Conservation (phyloP, 2,888 invertebrate genomes). For the Polydrusus tereticollis region DNA sequence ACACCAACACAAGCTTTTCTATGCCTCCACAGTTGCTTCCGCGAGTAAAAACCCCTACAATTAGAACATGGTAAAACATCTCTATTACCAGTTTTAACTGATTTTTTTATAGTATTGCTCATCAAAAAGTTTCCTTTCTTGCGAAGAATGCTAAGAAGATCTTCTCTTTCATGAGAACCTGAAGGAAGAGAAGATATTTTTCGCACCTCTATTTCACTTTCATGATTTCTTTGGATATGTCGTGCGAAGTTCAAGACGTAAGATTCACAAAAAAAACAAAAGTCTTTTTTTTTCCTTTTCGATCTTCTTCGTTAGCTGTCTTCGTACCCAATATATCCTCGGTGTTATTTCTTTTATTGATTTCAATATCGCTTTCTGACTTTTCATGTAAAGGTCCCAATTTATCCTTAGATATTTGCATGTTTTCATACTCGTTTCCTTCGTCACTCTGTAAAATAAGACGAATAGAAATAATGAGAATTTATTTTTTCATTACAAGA, state of each 20-base stretch:
- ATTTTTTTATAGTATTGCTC: not conserved
- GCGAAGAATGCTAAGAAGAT: slow-evolving; percentile 31
- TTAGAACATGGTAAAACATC: slow-evolving; percentile 30
- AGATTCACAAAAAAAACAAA: slow-evolving; percentile 37
- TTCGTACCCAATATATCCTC: too few species aligned
- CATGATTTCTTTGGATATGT: slow-evolving; percentile 41
- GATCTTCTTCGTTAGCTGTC: too few species aligned
- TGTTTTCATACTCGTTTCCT: too few species aligned
- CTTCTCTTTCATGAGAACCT: not conserved
- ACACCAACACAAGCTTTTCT: slow-evolving; percentile 29
- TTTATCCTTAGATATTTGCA: too few species aligned
- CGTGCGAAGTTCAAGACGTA: slow-evolving; percentile 43
- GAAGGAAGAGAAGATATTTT: slow-evolving; percentile 13
- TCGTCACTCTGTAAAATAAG: too few species aligned
- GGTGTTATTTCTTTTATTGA: too few species aligned
- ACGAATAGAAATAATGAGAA: too few species aligned
- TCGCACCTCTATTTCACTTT: slow-evolving; percentile 32
- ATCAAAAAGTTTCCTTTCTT: slow-evolving; percentile 44
- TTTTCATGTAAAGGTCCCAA: too few species aligned
- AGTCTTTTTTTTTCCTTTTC: too few species aligned
- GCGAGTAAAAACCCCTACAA: slow-evolving; percentile 32
- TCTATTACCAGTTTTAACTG: slow-evolving; percentile 28
- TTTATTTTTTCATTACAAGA: too few species aligned
- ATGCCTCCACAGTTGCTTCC: slow-evolving; percentile 28
- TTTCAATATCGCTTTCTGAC: too few species aligned